Evolutionary conservation across 2,797 vertebrate species (phyloP).

Genomic region (Chromobotia macracanthus): DNA sequence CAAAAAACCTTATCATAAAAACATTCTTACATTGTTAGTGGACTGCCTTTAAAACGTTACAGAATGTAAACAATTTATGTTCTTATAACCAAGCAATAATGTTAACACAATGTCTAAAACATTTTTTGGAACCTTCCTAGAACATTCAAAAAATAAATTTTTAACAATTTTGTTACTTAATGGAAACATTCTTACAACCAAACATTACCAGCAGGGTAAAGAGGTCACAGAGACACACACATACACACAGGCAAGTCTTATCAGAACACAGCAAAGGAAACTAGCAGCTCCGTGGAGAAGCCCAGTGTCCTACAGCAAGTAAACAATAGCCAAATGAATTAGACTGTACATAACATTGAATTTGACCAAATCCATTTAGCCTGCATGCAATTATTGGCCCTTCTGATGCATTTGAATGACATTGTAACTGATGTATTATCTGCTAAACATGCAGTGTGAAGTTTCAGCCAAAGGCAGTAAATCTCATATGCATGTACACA

Average conservation of each 20-base stretch:
- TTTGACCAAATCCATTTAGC: background rate
- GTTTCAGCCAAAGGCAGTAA: background rate
- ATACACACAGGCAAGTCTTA: background rate
- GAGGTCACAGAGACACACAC: too few relatives aligned
- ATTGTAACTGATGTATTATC: background rate
- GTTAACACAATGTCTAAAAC: too few relatives aligned
- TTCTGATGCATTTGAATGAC: background rate
- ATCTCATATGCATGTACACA: background rate
- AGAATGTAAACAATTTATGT: too few relatives aligned
- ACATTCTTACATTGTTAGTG: too few relatives aligned
- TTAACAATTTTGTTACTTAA: too few relatives aligned
- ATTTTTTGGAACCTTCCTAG: too few relatives aligned
- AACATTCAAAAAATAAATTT: too few relatives aligned
- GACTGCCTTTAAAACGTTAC: too few relatives aligned
- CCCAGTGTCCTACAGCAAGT: background rate
- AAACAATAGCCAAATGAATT: background rate
- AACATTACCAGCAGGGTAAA: too few relatives aligned
- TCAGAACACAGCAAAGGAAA: constrained; percentile 8
- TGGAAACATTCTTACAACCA: too few relatives aligned
- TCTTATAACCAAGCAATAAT: too few relatives aligned
- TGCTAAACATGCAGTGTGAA: background rate
- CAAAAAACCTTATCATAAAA: too few relatives aligned
- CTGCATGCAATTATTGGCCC: background rate
- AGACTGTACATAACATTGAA: background rate
- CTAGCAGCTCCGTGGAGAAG: constrained; percentile 10